phyloP scores from a whole-genome alignment of 2,113 vertebrate genomes.

The Chaetura pelagica region DNA sequence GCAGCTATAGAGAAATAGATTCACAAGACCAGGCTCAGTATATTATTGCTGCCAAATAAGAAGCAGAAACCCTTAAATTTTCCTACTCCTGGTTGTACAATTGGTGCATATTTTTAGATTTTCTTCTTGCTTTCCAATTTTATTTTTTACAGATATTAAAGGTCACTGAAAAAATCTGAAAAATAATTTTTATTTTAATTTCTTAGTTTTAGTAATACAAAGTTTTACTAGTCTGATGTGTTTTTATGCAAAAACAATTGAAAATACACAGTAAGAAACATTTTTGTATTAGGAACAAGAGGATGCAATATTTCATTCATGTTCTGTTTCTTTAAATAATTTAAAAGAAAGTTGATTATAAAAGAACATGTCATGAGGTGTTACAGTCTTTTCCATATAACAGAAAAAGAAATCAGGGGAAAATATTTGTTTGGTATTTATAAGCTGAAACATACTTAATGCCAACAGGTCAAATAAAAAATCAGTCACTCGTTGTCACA shows the following conservation, averaged over 20 bases:
- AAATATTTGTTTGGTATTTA: neutral
- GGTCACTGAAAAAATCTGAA: neutral
- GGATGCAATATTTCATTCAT: neutral
- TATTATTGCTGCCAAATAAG: neutral
- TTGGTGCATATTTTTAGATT: neutral
- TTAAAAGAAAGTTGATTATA: neutral
- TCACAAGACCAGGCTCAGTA: neutral
- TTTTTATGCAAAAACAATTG: neutral
- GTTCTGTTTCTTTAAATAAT: neutral
- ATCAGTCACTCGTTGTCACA: neutral
- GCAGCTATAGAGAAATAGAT: neutral
- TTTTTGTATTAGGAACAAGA: neutral
- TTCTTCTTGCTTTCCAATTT: neutral
- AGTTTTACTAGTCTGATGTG: neutral
- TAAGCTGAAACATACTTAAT: neutral
- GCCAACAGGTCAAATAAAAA: neutral
- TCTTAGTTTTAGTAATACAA: neutral
- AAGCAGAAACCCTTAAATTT: neutral
- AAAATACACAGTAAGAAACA: neutral
- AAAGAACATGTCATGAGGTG: neutral
- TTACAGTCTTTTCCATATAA: neutral
- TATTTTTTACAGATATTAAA: neutral
- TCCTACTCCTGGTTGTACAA: neutral
- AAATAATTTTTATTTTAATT: neutral
- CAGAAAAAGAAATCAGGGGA: neutral